These are phyloP conservation scores for Archilochus colubris DNA, from an alignment of 2,113 vertebrate species.

Conservation along the genomic window DNA sequence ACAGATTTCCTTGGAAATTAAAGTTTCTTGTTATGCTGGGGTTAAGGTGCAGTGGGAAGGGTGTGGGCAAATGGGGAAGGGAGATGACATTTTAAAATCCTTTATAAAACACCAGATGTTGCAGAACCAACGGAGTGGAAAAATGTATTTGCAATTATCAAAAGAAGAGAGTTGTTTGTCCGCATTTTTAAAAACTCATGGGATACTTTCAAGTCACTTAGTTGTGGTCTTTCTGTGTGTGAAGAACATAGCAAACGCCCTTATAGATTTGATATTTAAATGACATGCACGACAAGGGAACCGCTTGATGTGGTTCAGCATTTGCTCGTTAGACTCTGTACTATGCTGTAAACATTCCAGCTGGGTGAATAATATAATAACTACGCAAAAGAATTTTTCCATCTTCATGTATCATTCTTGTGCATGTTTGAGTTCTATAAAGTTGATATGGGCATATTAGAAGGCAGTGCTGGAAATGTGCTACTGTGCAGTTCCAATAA, in stretches of 20 bases:
- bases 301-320: conserved; percentile 70
- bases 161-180: conserved; percentile 70
- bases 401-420: conserved; percentile 45
- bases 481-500: conserved; percentile 61
- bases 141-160: conserved; percentile 67
- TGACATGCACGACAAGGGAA: conserved; percentile 64
- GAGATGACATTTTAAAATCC: conserved; percentile 61
- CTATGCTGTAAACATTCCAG: conserved; percentile 79
- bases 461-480: conserved; percentile 59
- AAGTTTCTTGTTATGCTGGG: conserved; percentile 34
- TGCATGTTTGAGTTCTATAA: background rate
- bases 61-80: conserved; percentile 7
- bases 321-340: conserved; percentile 69
- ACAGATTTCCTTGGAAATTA: background rate
- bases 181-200: conserved; percentile 69
- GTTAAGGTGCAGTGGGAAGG: conserved; percentile 47
- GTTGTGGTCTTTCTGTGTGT: conserved; percentile 71
- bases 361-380: conserved; percentile 69
- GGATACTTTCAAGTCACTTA: conserved; percentile 70
- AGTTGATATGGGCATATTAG: conserved; percentile 63
- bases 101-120: conserved; percentile 72
- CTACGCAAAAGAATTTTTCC: conserved; percentile 60
- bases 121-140: conserved; percentile 56
- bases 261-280: conserved; percentile 74
- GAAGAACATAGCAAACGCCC: conserved; percentile 58